Conservation (phyloP, 2,888 invertebrate genomes). For the Furcula furcula region DNA sequence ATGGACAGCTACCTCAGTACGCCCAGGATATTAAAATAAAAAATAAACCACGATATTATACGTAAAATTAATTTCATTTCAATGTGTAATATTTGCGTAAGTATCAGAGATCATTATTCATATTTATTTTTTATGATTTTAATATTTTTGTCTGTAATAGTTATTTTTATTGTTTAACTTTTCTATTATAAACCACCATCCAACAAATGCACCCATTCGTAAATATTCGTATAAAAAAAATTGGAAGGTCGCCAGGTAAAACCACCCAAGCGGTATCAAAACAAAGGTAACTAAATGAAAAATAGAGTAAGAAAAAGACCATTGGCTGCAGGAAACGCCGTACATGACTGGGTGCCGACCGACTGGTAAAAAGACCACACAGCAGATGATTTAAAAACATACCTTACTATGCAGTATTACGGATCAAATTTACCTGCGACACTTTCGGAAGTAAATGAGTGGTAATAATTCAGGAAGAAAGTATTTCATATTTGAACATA, state of each 20-base stretch:
- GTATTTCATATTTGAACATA: slow-evolving; percentile 29
- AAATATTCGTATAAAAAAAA: slow-evolving; percentile 1
- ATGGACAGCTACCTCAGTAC: too few species aligned
- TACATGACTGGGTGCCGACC: slow-evolving; percentile 17
- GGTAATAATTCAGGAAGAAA: slow-evolving; percentile 27
- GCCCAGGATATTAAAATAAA: too few species aligned
- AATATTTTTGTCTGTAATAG: too few species aligned
- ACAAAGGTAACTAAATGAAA: slow-evolving; percentile 14
- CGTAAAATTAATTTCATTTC: too few species aligned
- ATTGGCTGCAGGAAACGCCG: slow-evolving; percentile 14
- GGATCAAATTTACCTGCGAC: slow-evolving; percentile 3
- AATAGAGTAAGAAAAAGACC: slow-evolving; percentile 11
- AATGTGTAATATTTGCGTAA: too few species aligned
- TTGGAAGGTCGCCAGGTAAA: background rate
- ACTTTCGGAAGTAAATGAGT: slow-evolving; percentile 10
- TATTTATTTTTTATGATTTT: too few species aligned
- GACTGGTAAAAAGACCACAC: slow-evolving; percentile 6
- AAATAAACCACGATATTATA: too few species aligned
- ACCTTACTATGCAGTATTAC: background rate
- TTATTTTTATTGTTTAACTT: too few species aligned
- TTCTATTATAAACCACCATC: too few species aligned
- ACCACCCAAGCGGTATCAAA: slow-evolving; percentile 4
- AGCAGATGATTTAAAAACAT: background rate
- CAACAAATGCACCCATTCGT: background rate
- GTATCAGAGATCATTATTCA: too few species aligned